A percentile compares a stretch with the other conserved stretches of the same genome.
Conservation (phyloP, 2,888 invertebrate genomes). For the Leptopilina myrica region DNA sequence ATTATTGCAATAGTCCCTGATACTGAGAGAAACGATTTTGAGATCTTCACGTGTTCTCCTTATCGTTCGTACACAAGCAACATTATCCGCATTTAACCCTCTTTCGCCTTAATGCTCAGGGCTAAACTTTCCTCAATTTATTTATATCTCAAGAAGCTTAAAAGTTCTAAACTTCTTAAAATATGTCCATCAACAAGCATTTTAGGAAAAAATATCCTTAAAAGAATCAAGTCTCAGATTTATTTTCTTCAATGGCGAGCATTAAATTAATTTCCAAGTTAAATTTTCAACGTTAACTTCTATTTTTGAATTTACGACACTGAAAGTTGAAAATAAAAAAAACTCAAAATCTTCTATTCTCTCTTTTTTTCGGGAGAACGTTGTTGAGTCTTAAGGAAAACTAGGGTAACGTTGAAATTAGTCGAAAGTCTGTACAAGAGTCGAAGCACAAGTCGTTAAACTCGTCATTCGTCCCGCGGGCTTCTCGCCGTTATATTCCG, state of each 20-base stretch:
- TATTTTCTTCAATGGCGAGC: too few species aligned
- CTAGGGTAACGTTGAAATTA: constrained; percentile 14
- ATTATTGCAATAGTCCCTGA: constrained; percentile 51
- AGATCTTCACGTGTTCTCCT: constrained; percentile 43
- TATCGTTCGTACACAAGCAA: constrained; percentile 22
- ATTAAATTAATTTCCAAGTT: too few species aligned
- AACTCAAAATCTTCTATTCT: not conserved
- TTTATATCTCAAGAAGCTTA: constrained; percentile 12
- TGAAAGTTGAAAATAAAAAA: not conserved
- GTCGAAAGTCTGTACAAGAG: constrained; percentile 49
- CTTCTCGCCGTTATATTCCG: constrained; percentile 63
- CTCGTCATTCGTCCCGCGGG: constrained; percentile 66
- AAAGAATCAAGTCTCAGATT: too few species aligned
- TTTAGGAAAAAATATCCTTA: not conserved
- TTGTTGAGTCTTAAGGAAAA: constrained; percentile 17
- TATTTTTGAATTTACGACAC: not conserved
- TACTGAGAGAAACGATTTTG: constrained; percentile 46
- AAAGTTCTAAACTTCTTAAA: not conserved
- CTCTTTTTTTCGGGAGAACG: not conserved
- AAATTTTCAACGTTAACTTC: too few species aligned
- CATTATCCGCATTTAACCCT: constrained; percentile 1
- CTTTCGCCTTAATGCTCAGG: constrained; percentile 5
- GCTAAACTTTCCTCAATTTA: constrained; percentile 7
- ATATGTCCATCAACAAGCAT: too few species aligned
- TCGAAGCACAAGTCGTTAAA: constrained; percentile 64